phyloP scores from a whole-genome alignment of 2,888 invertebrate species.

The Synergus japonicus region DNA sequence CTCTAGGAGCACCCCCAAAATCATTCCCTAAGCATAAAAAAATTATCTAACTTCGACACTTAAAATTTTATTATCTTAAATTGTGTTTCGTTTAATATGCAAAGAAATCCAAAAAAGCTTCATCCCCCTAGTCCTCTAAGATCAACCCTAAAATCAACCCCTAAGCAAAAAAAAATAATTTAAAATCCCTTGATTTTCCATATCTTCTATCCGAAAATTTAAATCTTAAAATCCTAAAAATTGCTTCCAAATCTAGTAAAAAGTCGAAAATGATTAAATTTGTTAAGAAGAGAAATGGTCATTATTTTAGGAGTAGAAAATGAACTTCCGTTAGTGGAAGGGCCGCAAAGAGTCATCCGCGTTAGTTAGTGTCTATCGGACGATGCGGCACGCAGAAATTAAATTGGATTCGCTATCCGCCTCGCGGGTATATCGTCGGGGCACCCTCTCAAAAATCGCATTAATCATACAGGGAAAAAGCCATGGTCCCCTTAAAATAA shows the following conservation, averaged over 20 bases:
- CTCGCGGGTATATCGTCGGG: conserved; percentile 41
- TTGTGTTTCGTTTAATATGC: no score
- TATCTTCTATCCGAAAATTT: no score
- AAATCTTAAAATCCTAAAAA: no score
- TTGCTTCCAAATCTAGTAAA: background rate
- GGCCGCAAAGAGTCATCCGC: background rate
- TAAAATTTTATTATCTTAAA: no score
- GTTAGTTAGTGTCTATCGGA: conserved; percentile 38
- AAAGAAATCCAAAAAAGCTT: no score
- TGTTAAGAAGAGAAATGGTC: background rate
- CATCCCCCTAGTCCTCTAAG: no score
- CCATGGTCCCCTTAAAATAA: conserved; percentile 74
- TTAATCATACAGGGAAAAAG: conserved; percentile 71
- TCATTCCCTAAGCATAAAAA: no score
- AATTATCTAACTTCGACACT: no score
- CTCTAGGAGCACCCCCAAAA: no score
- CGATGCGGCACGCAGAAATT: conserved; percentile 41
- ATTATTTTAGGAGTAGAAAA: background rate
- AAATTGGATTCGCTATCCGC: conserved; percentile 39
- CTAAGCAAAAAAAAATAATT: no score
- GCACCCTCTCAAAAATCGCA: conserved; percentile 68
- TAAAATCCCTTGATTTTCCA: no score
- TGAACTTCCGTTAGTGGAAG: background rate
- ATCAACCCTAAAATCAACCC: no score
- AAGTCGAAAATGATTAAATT: background rate